These are phyloP conservation scores for Malurus elegans DNA, from an alignment of 2,113 vertebrate genomes.

Conservation along the genomic window DNA sequence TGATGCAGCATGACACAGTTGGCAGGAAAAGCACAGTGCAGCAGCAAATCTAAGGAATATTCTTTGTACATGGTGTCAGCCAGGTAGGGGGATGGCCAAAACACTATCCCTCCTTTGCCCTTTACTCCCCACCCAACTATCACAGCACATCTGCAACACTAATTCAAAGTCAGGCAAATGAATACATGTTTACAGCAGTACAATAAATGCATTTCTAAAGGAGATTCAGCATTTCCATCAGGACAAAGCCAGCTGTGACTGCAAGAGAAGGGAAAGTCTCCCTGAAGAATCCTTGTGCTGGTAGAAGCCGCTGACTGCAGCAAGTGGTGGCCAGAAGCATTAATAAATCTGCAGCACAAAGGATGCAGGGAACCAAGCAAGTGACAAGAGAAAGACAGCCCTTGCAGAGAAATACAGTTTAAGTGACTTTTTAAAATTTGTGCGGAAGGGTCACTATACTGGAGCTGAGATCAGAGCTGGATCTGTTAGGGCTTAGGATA, in stretches of 20 bases:
- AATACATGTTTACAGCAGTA: not conserved
- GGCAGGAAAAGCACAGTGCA: not conserved
- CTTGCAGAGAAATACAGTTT: not conserved
- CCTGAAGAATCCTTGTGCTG: not conserved
- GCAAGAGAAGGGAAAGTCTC: not conserved
- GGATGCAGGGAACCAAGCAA: not conserved
- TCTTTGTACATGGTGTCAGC: not conserved
- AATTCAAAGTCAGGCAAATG: not conserved
- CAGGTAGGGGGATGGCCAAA: not conserved
- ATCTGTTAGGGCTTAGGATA: not conserved
- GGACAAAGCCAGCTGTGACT: not conserved
- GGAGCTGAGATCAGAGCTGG: not conserved
- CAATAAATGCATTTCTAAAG: not conserved
- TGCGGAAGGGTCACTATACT: not conserved
- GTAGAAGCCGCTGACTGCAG: not conserved
- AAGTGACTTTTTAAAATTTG: not conserved
- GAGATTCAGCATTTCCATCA: not conserved
- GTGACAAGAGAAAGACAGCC: not conserved
- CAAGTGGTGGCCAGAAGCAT: not conserved
- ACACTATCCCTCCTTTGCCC: not conserved
- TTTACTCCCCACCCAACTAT: not conserved
- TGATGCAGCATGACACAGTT: rapidly evolving
- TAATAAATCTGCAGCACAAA: not conserved
- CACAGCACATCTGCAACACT: not conserved
- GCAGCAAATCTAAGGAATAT: not conserved